phyloP scores from a whole-genome alignment of 2,888 invertebrate genomes.

The Melanargia galathea region DNA sequence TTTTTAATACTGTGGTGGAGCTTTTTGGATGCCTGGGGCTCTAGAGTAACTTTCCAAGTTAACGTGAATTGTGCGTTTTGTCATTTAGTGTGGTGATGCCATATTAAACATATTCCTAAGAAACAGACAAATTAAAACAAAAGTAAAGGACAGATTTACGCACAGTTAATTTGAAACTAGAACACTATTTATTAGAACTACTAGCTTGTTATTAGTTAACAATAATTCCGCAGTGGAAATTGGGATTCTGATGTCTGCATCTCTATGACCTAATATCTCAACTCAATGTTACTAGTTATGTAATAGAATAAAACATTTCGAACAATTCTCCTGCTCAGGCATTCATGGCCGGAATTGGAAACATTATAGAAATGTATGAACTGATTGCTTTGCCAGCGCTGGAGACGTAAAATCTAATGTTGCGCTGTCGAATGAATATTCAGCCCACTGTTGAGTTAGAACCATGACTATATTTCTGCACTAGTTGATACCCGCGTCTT shows the following conservation, averaged over 20 bases:
- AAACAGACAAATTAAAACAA: too few relatives aligned
- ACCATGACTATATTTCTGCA: slow-evolving; percentile 1
- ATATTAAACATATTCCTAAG: too few relatives aligned
- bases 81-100: too few relatives aligned
- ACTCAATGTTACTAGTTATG: slow-evolving; percentile 49
- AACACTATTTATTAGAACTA: too few relatives aligned
- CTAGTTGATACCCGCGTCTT: neutral
- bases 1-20: too few relatives aligned
- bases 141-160: too few relatives aligned
- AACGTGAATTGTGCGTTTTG: too few relatives aligned
- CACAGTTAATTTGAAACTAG: too few relatives aligned
- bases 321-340: slow-evolving; percentile 65
- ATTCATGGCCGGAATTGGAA: slow-evolving; percentile 62
- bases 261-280: neutral
- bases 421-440: slow-evolving; percentile 65
- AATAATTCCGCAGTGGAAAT: too few relatives aligned
- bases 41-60: too few relatives aligned
- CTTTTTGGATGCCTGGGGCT: too few relatives aligned
- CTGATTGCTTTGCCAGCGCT: slow-evolving; percentile 62
- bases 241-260: neutral
- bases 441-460: slow-evolving; percentile 45
- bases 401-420: slow-evolving; percentile 65
- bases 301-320: slow-evolving; percentile 80
- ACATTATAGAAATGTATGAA: slow-evolving; percentile 59
- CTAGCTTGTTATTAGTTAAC: too few relatives aligned